These are phyloP conservation scores for Bombyx mori DNA, from an alignment of 1,140 invertebrate species.

Conservation along the genomic window DNA sequence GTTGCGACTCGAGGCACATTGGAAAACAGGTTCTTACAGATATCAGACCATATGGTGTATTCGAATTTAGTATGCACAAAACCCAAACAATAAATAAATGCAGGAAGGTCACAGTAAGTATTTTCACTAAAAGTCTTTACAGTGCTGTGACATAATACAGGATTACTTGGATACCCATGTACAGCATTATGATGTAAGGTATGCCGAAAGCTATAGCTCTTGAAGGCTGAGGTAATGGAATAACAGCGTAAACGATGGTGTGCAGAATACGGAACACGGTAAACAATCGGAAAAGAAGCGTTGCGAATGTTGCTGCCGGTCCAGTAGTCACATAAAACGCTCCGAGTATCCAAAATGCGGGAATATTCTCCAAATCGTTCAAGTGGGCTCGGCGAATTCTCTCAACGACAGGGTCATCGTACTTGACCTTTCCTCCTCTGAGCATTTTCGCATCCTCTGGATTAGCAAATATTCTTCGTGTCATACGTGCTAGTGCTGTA, in stretches of 20 bases:
- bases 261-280: conserved; percentile 72
- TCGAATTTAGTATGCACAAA: no score
- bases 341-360: conserved; percentile 74
- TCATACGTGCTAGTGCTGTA: conserved; percentile 59
- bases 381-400: conserved; percentile 73
- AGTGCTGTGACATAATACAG: conserved; percentile 23
- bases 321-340: conserved; percentile 74
- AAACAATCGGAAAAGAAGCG: conserved; percentile 72
- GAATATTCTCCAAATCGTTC: conserved; percentile 81
- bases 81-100: no score
- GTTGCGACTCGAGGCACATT: no score
- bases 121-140: conserved; percentile 9
- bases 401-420: conserved; percentile 66
- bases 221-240: conserved; percentile 73
- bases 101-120: no score
- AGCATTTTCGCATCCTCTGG: conserved; percentile 36
- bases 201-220: conserved; percentile 64
- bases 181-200: conserved; percentile 22
- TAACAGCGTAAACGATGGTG: conserved; percentile 74
- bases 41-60: no score
- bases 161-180: conserved; percentile 30
- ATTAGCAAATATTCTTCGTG: conserved; percentile 44
- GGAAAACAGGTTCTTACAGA: no score
- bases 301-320: conserved; percentile 66
- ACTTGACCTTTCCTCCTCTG: conserved; percentile 48